These are phyloP conservation scores for Dicentrarchus labrax DNA, from an alignment of 2,113 vertebrate species.

Conservation along the genomic window DNA sequence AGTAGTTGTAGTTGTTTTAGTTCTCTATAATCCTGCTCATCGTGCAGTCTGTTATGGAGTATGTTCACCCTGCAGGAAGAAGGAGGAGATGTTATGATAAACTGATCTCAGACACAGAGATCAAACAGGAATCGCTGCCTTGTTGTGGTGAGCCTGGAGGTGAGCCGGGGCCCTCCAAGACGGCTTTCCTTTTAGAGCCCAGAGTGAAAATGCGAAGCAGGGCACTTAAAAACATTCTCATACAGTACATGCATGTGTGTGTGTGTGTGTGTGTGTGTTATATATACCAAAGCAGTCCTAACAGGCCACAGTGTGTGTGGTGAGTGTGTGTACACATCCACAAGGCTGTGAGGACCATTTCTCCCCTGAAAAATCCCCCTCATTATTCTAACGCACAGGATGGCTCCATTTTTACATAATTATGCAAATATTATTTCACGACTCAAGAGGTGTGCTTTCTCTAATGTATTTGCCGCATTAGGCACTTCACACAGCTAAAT, in stretches of 20 bases:
- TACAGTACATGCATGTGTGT: not conserved
- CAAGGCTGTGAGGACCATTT: not conserved
- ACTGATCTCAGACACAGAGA: slow-evolving; percentile 34
- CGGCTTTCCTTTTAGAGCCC: slow-evolving; percentile 16
- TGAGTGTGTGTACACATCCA: not conserved
- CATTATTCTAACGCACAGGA: slow-evolving; percentile 16
- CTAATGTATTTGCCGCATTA: slow-evolving; percentile 42
- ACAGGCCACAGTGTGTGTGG: not conserved
- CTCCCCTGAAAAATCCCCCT: slow-evolving; percentile 10
- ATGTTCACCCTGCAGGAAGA: slow-evolving; percentile 16
- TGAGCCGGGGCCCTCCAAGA: not conserved
- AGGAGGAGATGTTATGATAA: slow-evolving; percentile 46
- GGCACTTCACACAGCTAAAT: slow-evolving; percentile 38
- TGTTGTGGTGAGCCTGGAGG: slow-evolving; percentile 46
- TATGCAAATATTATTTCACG: slow-evolving; percentile 55
- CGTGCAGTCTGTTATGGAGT: slow-evolving; percentile 29
- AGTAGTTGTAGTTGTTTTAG: not conserved
- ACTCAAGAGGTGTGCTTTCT: slow-evolving; percentile 39
- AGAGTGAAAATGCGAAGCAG: slow-evolving; percentile 30
- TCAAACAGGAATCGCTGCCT: slow-evolving; percentile 43
- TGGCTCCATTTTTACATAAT: slow-evolving; percentile 41
- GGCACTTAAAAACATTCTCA: slow-evolving; percentile 8
- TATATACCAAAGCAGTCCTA: not conserved
- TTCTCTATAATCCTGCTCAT: not conserved
- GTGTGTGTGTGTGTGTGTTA: slow-evolving; percentile 17